Percentiles rank a stretch among this genome's conserved stretches.
Conservation (phyloP, 2,888 invertebrate genomes). For the Drosophila robusta region DNA sequence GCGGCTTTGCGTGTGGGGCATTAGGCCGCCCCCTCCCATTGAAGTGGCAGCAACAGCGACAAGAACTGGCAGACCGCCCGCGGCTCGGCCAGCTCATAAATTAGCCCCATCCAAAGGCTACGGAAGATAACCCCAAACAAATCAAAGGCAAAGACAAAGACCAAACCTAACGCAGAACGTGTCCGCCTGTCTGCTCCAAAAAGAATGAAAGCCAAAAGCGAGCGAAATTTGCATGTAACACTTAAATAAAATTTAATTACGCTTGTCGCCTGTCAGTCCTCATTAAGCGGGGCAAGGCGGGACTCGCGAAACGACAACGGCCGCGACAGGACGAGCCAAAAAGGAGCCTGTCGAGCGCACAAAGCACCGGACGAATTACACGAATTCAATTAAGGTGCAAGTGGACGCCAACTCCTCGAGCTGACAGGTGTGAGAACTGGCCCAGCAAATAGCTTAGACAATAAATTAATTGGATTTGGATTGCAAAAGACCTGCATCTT, state of each 20-base stretch:
- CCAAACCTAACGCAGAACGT: conserved; percentile 23
- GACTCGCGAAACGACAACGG: conserved; percentile 6
- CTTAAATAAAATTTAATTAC: conserved; percentile 84
- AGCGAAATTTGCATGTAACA: conserved; percentile 79
- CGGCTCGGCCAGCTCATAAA: conserved; percentile 63
- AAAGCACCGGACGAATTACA: conserved; percentile 65
- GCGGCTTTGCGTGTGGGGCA: conserved; percentile 44
- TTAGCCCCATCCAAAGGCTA: conserved; percentile 31
- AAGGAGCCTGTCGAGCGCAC: conserved; percentile 16
- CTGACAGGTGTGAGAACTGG: conserved; percentile 67
- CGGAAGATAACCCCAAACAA: conserved; percentile 37
- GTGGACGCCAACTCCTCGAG: conserved; percentile 41
- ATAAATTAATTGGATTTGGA: conserved; percentile 69
- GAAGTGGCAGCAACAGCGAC: conserved; percentile 23
- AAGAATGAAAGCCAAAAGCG: conserved; percentile 23
- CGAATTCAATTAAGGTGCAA: conserved; percentile 77
- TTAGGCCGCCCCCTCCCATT: conserved; percentile 35
- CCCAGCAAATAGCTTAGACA: conserved; percentile 51
- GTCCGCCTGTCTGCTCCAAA: conserved; percentile 20
- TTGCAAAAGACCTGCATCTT: conserved; percentile 6
- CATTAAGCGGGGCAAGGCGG: conserved; percentile 65
- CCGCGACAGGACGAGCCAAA: neutral
- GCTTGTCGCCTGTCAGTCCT: conserved; percentile 84
- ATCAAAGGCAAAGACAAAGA: conserved; percentile 48
- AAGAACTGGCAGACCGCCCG: conserved; percentile 49